phyloP scores from a whole-genome alignment of 2,113 vertebrate species.

The Melanotaenia duboulayi region DNA sequence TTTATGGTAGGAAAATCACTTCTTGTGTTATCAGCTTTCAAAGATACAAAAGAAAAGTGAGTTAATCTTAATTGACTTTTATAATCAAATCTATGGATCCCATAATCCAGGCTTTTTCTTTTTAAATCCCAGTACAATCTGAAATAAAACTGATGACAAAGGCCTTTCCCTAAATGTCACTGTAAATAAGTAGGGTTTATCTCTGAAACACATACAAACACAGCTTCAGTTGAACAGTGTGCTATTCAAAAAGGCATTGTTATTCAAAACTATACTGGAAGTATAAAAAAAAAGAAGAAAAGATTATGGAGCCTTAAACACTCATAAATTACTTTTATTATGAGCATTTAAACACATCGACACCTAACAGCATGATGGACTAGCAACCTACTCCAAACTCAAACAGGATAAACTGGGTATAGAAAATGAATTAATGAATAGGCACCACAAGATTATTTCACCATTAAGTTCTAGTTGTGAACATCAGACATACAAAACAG shows the following conservation, averaged over 20 bases:
- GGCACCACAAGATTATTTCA: neutral
- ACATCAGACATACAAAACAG: neutral
- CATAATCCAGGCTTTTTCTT: neutral
- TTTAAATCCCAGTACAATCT: neutral
- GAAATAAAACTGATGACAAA: neutral
- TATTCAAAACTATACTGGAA: too few relatives aligned
- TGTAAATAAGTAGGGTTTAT: neutral
- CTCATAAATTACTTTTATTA: neutral
- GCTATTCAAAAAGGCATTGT: neutral
- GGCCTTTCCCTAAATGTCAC: neutral
- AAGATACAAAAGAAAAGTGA: neutral
- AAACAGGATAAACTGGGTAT: too few relatives aligned
- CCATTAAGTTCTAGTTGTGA: neutral
- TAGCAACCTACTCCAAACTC: too few relatives aligned
- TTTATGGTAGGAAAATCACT: neutral
- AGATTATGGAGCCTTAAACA: too few relatives aligned
- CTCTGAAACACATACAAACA: neutral
- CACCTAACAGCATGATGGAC: too few relatives aligned
- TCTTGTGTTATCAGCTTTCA: neutral
- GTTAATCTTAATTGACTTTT: neutral
- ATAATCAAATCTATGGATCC: neutral
- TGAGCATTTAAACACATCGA: neutral
- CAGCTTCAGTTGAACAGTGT: neutral
- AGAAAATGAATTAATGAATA: too few relatives aligned
- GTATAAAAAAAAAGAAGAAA: too few relatives aligned